Evolutionary conservation across 2,797 vertebrate species (phyloP).

Genomic region (Takifugu rubripes): DNA sequence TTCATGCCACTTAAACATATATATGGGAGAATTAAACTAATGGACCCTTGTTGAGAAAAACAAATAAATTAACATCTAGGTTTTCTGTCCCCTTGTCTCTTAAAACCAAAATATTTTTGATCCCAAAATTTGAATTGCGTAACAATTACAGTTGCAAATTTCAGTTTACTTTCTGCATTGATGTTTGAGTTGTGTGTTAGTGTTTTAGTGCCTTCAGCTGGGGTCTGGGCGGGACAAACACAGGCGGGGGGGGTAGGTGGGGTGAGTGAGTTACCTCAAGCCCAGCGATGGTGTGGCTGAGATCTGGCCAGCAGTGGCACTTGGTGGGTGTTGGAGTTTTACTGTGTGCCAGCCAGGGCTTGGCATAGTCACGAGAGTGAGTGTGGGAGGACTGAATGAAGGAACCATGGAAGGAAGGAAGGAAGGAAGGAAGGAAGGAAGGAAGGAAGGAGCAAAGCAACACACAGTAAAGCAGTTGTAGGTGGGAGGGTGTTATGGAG

Average conservation of each 20-base stretch:
- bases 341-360: slow-evolving; percentile 99
- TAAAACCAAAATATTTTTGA: no score
- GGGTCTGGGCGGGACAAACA: slow-evolving; percentile 19
- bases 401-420: slow-evolving; percentile 66
- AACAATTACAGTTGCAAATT: no score
- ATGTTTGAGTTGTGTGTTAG: slow-evolving; percentile 51
- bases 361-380: slow-evolving; percentile 96
- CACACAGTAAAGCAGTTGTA: slow-evolving; percentile 3
- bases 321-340: slow-evolving; percentile 90
- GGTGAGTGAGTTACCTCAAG: slow-evolving; percentile 87
- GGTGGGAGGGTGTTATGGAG: slow-evolving; percentile 20
- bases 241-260: slow-evolving; percentile 11
- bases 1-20: no score
- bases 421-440: slow-evolving; percentile 27
- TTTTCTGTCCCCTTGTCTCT: no score
- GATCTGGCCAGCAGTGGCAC: slow-evolving; percentile 90
- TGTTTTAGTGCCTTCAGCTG: slow-evolving; percentile 53
- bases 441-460: slow-evolving; percentile 11
- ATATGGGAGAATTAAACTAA: no score
- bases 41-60: no score
- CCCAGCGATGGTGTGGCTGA: slow-evolving; percentile 81
- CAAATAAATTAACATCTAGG: no score
- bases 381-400: slow-evolving; percentile 88
- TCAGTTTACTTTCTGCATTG: no score
- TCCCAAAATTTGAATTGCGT: no score